phyloP scores from a whole-genome alignment of 2,113 vertebrate species.

The Amia ocellicauda region DNA sequence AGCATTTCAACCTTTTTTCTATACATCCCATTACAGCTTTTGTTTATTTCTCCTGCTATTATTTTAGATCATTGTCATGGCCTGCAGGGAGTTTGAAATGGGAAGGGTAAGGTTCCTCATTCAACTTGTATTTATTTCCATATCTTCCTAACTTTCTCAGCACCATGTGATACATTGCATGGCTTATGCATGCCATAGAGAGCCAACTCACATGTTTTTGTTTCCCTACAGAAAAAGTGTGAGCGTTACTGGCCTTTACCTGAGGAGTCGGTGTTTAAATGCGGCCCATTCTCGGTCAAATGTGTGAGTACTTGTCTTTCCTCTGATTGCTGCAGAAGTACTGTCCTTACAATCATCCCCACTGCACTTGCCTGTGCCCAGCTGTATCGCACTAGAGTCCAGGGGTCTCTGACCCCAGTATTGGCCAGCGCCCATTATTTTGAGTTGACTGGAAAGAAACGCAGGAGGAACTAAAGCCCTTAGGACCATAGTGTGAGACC shows the following conservation, averaged over 20 bases:
- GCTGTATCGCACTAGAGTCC: no score
- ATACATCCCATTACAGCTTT: no score
- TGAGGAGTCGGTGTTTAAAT: conserved; percentile 50
- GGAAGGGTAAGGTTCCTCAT: conserved; percentile 76
- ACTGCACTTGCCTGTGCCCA: neutral
- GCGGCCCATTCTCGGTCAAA: conserved; percentile 74
- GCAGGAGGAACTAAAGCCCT: no score
- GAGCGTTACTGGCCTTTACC: conserved; percentile 86
- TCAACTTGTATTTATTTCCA: neutral
- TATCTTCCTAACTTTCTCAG: neutral
- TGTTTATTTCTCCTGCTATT: no score
- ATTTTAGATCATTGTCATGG: conserved; percentile 84
- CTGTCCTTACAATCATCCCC: conserved; percentile 1
- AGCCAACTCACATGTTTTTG: conserved; percentile 18
- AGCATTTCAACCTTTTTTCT: no score
- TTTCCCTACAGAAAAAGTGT: conserved; percentile 83
- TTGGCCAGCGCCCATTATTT: no score
- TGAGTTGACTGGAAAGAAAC: no score
- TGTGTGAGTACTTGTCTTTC: conserved; percentile 76
- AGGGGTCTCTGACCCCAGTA: no score
- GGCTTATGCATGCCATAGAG: neutral
- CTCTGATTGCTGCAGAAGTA: conserved; percentile 16
- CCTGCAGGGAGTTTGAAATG: conserved; percentile 95
- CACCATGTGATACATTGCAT: no score
- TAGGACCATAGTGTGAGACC: no score